Percentiles rank a stretch among this genome's conserved stretches.
phyloP scores from a whole-genome alignment of 2,888 invertebrate genomes.

The Netelia fuscicornis region DNA sequence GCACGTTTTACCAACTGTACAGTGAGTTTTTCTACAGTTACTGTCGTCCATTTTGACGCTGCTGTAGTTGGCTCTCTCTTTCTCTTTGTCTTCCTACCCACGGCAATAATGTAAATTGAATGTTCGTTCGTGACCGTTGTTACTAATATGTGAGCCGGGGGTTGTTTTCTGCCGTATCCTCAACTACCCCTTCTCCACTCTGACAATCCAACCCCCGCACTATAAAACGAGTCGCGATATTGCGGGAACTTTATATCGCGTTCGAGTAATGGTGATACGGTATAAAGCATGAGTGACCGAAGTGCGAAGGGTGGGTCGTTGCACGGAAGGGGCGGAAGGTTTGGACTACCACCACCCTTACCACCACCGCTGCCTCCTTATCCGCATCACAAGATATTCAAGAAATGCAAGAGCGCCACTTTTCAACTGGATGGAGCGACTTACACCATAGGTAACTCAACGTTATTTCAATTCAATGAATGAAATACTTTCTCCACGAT shows the following conservation, averaged over 20 bases:
- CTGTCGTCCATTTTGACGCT: neutral
- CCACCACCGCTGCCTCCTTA: constrained; percentile 75
- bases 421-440: constrained; percentile 95
- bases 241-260: constrained; percentile 50
- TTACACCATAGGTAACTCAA: constrained; percentile 92
- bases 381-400: constrained; percentile 87
- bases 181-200: neutral
- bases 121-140: constrained; percentile 57
- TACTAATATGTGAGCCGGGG: constrained; percentile 16
- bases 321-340: constrained; percentile 66
- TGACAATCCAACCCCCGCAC: neutral
- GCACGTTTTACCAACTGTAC: neutral
- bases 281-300: constrained; percentile 73
- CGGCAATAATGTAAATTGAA: constrained; percentile 59
- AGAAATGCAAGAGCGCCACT: constrained; percentile 95
- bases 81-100: neutral
- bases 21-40: constrained; percentile 4
- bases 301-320: constrained; percentile 69
- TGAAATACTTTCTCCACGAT: neutral
- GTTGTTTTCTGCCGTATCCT: neutral
- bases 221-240: constrained; percentile 38
- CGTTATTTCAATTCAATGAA: neutral
- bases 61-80: neutral
- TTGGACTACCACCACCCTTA: constrained; percentile 67
- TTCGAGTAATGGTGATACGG: constrained; percentile 60